A percentile compares a stretch with the other conserved stretches of the same genome.
Evolutionary conservation across 2,888 invertebrate genomes (phyloP).

Genomic region (Cephus runcator): DNA sequence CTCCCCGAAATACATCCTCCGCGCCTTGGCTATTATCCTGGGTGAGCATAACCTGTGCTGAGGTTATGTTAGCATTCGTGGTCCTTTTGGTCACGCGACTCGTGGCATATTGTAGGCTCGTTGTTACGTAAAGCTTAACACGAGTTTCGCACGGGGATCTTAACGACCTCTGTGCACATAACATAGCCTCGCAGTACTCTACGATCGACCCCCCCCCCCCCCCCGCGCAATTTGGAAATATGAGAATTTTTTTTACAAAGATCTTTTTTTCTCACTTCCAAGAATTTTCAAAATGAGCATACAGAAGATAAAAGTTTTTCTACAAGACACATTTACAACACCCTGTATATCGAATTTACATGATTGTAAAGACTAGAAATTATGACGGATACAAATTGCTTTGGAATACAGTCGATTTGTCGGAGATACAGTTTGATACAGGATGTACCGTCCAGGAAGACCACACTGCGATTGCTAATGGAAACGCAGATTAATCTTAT

Average conservation of each 20-base stretch:
- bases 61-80: not conserved
- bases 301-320: not conserved
- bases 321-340: not conserved
- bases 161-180: not conserved
- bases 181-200: not conserved
- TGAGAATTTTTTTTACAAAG: not conserved
- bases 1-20: not conserved
- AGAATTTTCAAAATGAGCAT: not conserved
- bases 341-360: not conserved
- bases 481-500: constrained; percentile 51
- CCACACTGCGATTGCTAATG: constrained; percentile 31
- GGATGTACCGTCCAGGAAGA: not conserved
- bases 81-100: not conserved
- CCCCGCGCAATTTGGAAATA: not conserved
- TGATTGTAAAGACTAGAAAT: not conserved
- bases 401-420: not conserved
- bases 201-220: not conserved
- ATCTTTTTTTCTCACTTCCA: not conserved
- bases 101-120: not conserved
- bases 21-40: not conserved
- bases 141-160: not conserved
- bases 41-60: not conserved
- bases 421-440: not conserved
- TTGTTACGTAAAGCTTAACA: not conserved
- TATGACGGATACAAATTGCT: not conserved